phyloP scores from a whole-genome alignment of 2,113 vertebrate genomes.

The Ondatra zibethicus region DNA sequence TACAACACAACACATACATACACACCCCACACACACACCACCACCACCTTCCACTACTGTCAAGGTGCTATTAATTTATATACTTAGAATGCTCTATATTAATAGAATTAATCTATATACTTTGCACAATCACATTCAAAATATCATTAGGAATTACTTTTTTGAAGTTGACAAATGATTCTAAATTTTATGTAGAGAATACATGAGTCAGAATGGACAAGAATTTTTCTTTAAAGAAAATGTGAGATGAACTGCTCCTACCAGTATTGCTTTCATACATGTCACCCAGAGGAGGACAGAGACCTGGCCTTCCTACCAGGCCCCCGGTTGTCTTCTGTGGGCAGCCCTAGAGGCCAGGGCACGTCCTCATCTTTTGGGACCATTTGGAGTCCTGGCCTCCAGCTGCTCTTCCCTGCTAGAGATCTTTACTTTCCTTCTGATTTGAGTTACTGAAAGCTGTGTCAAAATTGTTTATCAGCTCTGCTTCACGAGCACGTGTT shows the following conservation, averaged over 20 bases:
- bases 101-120: conserved; percentile 55
- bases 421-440: no score
- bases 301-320: background rate
- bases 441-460: no score
- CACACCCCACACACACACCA: background rate
- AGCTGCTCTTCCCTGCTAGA: no score
- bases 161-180: conserved; percentile 55
- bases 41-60: background rate
- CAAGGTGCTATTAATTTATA: conserved; percentile 41
- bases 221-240: conserved; percentile 45
- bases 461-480: no score
- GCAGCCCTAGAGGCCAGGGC: background rate
- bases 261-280: background rate
- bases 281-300: conserved; percentile 20
- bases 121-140: conserved; percentile 63
- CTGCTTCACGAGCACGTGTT: no score
- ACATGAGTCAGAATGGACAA: conserved; percentile 5
- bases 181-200: conserved; percentile 57
- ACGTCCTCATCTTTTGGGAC: no score
- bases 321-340: background rate
- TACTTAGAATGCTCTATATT: conserved; percentile 33
- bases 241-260: background rate
- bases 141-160: conserved; percentile 35
- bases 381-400: no score
- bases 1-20: background rate